Evolutionary conservation across 1,140 invertebrate genomes (phyloP).

Genomic region (Glomeris maerens): DNA sequence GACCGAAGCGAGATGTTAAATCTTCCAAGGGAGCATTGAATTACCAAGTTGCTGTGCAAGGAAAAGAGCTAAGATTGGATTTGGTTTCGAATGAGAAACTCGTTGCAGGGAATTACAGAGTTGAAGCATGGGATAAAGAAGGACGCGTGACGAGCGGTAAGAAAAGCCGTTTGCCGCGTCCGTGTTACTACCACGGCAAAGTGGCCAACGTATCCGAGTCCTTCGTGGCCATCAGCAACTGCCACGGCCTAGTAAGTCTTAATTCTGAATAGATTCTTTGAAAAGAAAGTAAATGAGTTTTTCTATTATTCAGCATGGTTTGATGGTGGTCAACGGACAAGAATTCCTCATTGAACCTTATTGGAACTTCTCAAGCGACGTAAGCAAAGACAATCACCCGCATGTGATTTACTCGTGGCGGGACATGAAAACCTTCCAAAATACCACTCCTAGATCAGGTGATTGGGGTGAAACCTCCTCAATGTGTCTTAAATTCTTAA

Average conservation of each 20-base stretch:
- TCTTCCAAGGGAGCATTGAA: no score
- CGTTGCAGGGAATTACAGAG: neutral
- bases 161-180: neutral
- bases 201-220: neutral
- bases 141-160: neutral
- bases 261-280: neutral
- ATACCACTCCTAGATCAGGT: neutral
- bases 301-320: conserved; percentile 4
- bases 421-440: neutral
- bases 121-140: neutral
- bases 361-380: conserved; percentile 1
- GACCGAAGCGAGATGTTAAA: no score
- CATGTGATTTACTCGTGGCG: neutral
- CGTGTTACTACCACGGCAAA: neutral
- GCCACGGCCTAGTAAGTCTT: neutral
- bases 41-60: no score
- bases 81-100: neutral
- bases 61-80: no score
- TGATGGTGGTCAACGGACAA: neutral
- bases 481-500: no score
- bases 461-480: no score
- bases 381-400: neutral
- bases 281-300: neutral
- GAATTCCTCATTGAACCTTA: conserved; percentile 6
- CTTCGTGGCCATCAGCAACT: neutral